phyloP scores from a whole-genome alignment of 2,113 vertebrate species.

The Phycodurus eques region DNA sequence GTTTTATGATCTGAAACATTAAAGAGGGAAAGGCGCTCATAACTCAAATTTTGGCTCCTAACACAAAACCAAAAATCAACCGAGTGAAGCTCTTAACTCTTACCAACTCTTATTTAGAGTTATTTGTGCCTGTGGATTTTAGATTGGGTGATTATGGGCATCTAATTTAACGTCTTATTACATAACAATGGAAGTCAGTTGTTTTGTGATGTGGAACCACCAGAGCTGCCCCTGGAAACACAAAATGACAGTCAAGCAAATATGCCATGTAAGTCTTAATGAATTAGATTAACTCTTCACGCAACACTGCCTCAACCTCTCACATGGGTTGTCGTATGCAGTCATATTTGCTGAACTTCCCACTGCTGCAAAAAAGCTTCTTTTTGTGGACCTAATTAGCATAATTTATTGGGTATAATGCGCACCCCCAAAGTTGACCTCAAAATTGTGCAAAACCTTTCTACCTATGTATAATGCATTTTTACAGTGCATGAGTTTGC shows the following conservation, averaged over 20 bases:
- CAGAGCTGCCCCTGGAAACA: neutral
- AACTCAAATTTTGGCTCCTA: too few relatives aligned
- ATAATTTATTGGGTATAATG: too few relatives aligned
- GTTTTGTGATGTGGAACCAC: neutral
- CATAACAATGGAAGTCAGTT: neutral
- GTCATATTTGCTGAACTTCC: constrained; percentile 8
- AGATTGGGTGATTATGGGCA: neutral
- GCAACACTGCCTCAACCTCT: neutral
- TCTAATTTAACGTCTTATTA: neutral
- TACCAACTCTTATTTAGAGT: too few relatives aligned
- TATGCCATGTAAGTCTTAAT: constrained; percentile 29
- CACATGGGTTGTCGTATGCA: constrained; percentile 3
- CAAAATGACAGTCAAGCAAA: constrained; percentile 17
- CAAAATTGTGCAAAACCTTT: too few relatives aligned
- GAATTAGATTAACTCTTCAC: constrained; percentile 9
- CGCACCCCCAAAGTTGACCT: too few relatives aligned
- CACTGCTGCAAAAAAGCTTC: constrained; percentile 46
- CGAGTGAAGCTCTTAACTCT: too few relatives aligned
- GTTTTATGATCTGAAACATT: too few relatives aligned
- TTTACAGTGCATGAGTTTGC: too few relatives aligned
- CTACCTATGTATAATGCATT: too few relatives aligned
- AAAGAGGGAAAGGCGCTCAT: too few relatives aligned
- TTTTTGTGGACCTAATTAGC: constrained; percentile 38
- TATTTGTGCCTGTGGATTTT: neutral
- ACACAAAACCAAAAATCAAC: too few relatives aligned